phyloP scores from a whole-genome alignment of 2,113 vertebrate genomes.

The Tragulus kanchil region DNA sequence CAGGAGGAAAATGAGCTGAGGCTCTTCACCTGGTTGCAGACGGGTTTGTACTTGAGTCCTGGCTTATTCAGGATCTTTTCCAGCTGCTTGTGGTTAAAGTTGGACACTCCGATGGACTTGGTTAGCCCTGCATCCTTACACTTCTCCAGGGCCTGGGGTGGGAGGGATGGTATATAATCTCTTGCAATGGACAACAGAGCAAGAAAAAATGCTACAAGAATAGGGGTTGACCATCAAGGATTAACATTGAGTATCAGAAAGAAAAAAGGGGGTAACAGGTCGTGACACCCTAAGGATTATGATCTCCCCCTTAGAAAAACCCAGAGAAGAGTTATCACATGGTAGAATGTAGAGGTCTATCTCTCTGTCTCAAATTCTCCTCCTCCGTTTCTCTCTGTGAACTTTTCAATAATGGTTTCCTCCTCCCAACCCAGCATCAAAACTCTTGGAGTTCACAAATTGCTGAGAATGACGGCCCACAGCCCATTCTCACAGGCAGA shows the following conservation, averaged over 20 bases:
- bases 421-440: not conserved
- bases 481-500: not conserved
- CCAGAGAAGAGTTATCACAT: not conserved
- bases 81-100: slow-evolving; percentile 88
- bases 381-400: not conserved
- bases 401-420: not conserved
- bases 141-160: slow-evolving; percentile 89
- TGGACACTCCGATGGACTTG: slow-evolving; percentile 90
- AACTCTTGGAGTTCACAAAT: not conserved
- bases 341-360: not conserved
- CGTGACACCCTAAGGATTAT: not conserved
- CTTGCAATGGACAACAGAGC: not conserved
- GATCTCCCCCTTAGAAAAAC: not conserved
- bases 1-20: not conserved
- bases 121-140: slow-evolving; percentile 89
- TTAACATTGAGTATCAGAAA: not conserved
- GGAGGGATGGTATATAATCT: not conserved
- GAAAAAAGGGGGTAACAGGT: not conserved
- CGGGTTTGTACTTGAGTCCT: slow-evolving; percentile 89
- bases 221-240: not conserved
- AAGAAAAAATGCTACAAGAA: not conserved
- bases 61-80: slow-evolving; percentile 90
- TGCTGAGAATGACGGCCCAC: not conserved
- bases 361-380: accelerated
- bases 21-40: slow-evolving; percentile 88